Evolutionary conservation across 2,797 vertebrate genomes (phyloP).

Genomic region (Cottoperca gobio): DNA sequence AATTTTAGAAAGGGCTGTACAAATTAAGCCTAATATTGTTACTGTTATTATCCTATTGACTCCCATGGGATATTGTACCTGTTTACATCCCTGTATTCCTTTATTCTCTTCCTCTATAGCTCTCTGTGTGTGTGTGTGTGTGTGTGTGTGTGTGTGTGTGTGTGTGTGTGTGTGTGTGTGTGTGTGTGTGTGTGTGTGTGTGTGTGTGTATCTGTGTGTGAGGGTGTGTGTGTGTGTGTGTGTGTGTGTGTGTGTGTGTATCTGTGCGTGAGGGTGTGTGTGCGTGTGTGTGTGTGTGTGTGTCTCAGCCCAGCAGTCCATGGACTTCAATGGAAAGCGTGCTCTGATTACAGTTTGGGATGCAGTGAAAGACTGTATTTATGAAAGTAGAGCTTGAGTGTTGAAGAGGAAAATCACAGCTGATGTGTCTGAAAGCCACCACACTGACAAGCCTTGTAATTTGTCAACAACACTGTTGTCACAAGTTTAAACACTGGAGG

Average conservation of each 20-base stretch:
- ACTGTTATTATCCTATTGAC: not conserved
- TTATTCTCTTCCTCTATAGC: not conserved
- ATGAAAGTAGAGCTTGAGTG: slow-evolving; percentile 16
- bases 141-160: slow-evolving; percentile 3
- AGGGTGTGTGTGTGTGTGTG: not conserved
- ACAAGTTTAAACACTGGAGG: slow-evolving; percentile 18
- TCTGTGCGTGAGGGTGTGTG: no score
- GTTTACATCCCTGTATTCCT: not conserved
- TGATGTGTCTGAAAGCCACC: slow-evolving; percentile 23
- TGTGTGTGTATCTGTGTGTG: slow-evolving; percentile 2
- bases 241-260: slow-evolving; percentile 2
- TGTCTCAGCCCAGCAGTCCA: not conserved
- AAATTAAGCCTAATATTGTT: not conserved
- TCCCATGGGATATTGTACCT: not conserved
- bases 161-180: not conserved
- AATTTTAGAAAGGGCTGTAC: not conserved
- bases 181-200: not conserved
- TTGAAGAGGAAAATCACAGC: slow-evolving; percentile 31
- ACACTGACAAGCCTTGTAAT: slow-evolving; percentile 35
- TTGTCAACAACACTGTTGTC: slow-evolving; percentile 33
- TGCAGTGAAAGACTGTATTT: slow-evolving; percentile 20
- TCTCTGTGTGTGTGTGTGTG: not conserved
- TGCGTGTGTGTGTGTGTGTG: not conserved
- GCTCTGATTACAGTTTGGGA: slow-evolving; percentile 35
- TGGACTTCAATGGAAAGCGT: slow-evolving; percentile 23